Evolutionary conservation across 2,797 vertebrate genomes (phyloP), one percentile per base, ranked within the genome.

Genomic region (Syndactyla subalaris): DNA sequence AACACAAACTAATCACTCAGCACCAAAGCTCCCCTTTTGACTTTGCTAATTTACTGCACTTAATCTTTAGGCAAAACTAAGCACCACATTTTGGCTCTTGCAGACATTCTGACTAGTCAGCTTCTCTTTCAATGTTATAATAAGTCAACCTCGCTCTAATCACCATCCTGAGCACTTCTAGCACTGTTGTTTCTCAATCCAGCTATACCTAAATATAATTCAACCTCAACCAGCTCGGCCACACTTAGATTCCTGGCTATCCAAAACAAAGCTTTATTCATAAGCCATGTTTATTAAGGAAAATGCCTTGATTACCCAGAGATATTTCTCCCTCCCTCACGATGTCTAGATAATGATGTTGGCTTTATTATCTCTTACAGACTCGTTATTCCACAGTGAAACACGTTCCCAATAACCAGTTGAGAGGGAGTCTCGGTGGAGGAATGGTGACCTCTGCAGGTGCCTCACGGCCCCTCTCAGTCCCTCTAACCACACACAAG

Each of bases 391-490:
- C 59, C 80, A 38, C 29, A 86, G 75, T 0, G 2, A 93, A 82
- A n/a, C 30, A 68, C 36, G 38, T 58, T 90, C 85, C 90, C 48
- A 85, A 32, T n/a, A 82, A 92, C 30, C 71, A 45, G 74, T 8
- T 48, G 36, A 7, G 57, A 12, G 7, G 29, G 67, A 70, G 51
- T 10, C 96, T 96, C 46, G 72, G 46, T 96, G 92, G 97, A 94
- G 97, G 95, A 97, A 97, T 61, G 97, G 97, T 97, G 98, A 97
- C 98, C 98, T 98, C 98, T 98, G 73, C 96, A 97, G 98, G 97
- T 79, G 15, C 74, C 83, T 84, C 61, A 7, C 11, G 0, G 4
- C 59, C 36, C 51, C 71, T 63, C 51, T 12, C 55, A 16, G 27
- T 34, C 75, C 65, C 58, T 45, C 72, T 55, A 78, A 46, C 41